A percentile compares a stretch with the other conserved stretches of the same genome.
phyloP scores from a whole-genome alignment of 2,113 vertebrate species.

The Mola mola region DNA sequence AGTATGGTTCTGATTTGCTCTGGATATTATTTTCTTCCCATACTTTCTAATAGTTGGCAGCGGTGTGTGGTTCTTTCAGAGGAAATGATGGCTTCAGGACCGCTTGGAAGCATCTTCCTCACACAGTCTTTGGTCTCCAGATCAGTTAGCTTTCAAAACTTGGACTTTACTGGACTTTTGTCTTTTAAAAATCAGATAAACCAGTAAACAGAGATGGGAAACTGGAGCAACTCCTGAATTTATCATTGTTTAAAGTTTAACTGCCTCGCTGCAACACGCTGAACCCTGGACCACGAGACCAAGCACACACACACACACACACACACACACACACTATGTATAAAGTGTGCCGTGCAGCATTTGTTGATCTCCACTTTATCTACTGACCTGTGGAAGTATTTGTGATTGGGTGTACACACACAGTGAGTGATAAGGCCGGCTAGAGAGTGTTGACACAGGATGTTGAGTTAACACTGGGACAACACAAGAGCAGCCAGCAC shows the following conservation, averaged over 20 bases:
- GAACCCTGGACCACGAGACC: slow-evolving; percentile 61
- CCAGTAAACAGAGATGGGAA: background rate
- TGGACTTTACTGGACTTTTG: slow-evolving; percentile 14
- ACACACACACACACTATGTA: slow-evolving; percentile 1
- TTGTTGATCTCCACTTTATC: slow-evolving; percentile 64
- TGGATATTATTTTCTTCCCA: too few species aligned
- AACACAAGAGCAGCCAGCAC: slow-evolving; percentile 49
- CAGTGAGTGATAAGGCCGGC: slow-evolving; percentile 61
- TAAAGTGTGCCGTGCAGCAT: slow-evolving; percentile 12
- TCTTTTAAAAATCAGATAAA: slow-evolving; percentile 5
- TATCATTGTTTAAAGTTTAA: slow-evolving; percentile 67
- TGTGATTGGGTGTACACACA: slow-evolving; percentile 58
- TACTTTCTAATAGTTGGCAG: too few species aligned
- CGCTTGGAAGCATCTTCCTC: too few species aligned
- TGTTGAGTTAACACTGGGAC: slow-evolving; percentile 69
- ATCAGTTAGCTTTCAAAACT: background rate
- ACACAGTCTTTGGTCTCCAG: too few species aligned
- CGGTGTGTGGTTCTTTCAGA: too few species aligned
- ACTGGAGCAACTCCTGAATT: background rate
- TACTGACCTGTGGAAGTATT: slow-evolving; percentile 72
- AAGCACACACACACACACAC: background rate
- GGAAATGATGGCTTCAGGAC: too few species aligned
- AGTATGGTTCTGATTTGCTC: background rate
- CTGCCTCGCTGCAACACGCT: slow-evolving; percentile 40
- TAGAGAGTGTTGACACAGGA: slow-evolving; percentile 69